Evolutionary conservation across 1,140 invertebrate species (phyloP), one percentile per base, ranked within the genome.

Genomic region (Brachionus plicatilis): DNA sequence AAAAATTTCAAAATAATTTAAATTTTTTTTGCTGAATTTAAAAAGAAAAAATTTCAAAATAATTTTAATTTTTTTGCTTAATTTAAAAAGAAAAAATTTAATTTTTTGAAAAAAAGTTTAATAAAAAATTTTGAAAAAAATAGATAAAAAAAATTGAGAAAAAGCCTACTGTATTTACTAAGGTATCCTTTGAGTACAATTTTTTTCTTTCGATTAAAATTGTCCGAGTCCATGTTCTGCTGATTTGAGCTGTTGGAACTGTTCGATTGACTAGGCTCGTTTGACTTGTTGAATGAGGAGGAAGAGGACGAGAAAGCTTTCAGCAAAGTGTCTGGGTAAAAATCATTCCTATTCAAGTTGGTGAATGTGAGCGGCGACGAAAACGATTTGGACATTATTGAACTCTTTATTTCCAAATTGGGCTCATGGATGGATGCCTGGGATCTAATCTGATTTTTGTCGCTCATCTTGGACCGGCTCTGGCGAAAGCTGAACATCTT

Each of bases 101-200:
- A 29, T 2, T 1, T 29, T 29, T 29, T 29, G 2, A 37, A 47
- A 47, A 47, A 47, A n/a, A n/a, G n/a, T n/a, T n/a, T n/a, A n/a
- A n/a, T n/a, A n/a, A n/a, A 29, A 29, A 29, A 3, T 29, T 29
- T 29, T 29, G 2, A 37, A 47, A 47, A 47, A 47, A n/a, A n/a
- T n/a, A n/a, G n/a, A n/a, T n/a, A n/a, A n/a, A n/a, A n/a, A n/a
- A n/a, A n/a, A n/a, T n/a, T 8, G 27, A 60, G 8, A 60, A 45
- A 45, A 60, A 11, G 86, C 86, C 96, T 94, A 60, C 95, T 96
- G 89, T 97, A 96, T 88, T 97, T 96, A 87, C 94, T 93, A 45
- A 99, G 90, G 90, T 95, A 97, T 4, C 96, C 96, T 88, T 96
- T 95, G 90, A 97, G 95, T 88, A 96, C 95, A 27, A 76, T 76